These are phyloP conservation scores for Athripsodes cinereus DNA, from an alignment of 2,888 invertebrate genomes.

Conservation along the genomic window DNA sequence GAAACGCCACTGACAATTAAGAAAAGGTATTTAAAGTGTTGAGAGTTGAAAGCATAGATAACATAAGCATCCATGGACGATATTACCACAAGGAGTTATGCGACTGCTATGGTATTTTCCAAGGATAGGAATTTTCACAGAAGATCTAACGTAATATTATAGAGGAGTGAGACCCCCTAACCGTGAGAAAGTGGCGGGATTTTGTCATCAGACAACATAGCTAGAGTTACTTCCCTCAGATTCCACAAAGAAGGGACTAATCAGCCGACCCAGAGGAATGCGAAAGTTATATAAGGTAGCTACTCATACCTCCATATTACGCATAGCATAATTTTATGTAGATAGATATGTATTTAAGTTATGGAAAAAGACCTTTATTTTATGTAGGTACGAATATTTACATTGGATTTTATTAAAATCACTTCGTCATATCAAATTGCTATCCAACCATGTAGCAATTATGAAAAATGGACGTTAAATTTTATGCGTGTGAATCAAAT, in stretches of 20 bases:
- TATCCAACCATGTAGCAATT: too few relatives aligned
- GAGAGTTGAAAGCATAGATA: not conserved
- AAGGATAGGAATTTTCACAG: conserved; percentile 3
- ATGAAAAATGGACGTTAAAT: too few relatives aligned
- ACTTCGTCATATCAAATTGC: not conserved
- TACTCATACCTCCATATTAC: not conserved
- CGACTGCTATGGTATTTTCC: conserved; percentile 5
- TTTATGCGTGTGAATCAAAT: too few relatives aligned
- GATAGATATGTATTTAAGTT: too few relatives aligned
- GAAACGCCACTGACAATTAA: not conserved
- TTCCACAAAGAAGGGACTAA: not conserved
- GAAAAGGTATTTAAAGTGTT: not conserved
- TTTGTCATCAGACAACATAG: not conserved
- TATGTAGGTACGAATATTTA: not conserved
- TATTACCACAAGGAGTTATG: conserved; percentile 3
- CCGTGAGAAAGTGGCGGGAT: conserved; percentile 3
- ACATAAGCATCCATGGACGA: not conserved
- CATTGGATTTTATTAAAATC: not conserved
- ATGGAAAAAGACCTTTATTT: too few relatives aligned
- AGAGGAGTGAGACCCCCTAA: not conserved
- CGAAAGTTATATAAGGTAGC: not conserved
- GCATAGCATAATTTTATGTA: too few relatives aligned
- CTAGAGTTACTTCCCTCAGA: conserved; percentile 3
- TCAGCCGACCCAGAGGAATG: conserved; percentile 1
- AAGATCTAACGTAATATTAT: not conserved